phyloP scores from a whole-genome alignment of 2,888 invertebrate species.

The Cantharis rustica region DNA sequence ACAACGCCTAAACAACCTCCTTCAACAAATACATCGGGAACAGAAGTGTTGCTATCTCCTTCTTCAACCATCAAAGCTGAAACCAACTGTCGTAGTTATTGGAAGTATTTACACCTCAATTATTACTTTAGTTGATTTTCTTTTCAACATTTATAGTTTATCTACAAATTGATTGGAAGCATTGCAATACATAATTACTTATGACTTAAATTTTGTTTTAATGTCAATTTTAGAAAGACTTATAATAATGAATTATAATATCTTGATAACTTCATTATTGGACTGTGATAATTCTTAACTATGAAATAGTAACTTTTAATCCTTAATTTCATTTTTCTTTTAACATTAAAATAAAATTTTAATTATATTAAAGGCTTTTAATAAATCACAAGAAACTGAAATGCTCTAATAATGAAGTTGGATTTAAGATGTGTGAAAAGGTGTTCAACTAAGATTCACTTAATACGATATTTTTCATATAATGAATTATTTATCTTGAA shows the following conservation, averaged over 20 bases:
- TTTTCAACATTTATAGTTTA: constrained; percentile 15
- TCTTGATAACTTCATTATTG: background rate
- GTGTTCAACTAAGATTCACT: no score
- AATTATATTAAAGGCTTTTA: background rate
- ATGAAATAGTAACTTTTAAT: background rate
- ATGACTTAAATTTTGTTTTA: background rate
- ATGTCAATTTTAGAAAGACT: background rate
- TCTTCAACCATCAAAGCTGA: constrained; percentile 41
- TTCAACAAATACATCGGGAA: constrained; percentile 25
- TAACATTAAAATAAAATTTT: background rate
- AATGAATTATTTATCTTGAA: background rate
- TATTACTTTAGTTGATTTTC: constrained; percentile 59
- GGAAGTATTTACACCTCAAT: constrained; percentile 64
- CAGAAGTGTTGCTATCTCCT: constrained; percentile 39
- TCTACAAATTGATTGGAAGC: constrained; percentile 5
- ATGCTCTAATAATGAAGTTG: background rate
- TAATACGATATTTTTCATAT: no score
- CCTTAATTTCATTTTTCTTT: background rate
- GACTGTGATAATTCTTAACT: background rate
- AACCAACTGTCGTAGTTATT: constrained; percentile 53
- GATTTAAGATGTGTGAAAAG: background rate
- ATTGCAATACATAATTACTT: constrained; percentile 5
- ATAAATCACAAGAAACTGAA: background rate
- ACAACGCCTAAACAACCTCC: constrained; percentile 9
- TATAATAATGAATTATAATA: background rate